Evolutionary conservation across 2,888 invertebrate genomes (phyloP).

Genomic region (Ornithoptera alexandrae): DNA sequence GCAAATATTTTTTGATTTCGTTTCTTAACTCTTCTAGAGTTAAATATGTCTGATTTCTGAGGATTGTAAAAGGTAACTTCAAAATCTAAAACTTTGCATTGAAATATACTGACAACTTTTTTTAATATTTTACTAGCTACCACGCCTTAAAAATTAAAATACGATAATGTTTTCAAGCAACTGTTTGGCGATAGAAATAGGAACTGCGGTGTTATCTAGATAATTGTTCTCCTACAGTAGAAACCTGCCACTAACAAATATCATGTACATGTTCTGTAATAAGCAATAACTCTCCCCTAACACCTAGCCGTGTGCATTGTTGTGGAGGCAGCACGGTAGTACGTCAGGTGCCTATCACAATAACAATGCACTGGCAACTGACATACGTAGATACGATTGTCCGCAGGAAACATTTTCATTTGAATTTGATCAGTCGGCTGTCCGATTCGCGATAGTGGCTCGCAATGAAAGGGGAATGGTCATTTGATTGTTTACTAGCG

Average conservation of each 20-base stretch:
- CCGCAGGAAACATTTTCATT: conserved; percentile 70
- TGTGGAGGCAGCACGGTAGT: conserved; percentile 38
- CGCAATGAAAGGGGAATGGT: conserved; percentile 46
- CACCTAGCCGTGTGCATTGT: conserved; percentile 35
- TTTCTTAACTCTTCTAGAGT: conserved; percentile 42
- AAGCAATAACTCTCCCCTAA: conserved; percentile 23
- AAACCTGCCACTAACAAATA: neutral
- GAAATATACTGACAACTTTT: too few species aligned
- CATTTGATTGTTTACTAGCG: conserved; percentile 30
- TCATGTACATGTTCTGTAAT: conserved; percentile 7
- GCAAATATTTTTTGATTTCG: conserved; percentile 68
- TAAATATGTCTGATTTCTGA: neutral
- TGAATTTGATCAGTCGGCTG: conserved; percentile 77
- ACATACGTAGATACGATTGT: conserved; percentile 77
- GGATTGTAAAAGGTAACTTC: too few species aligned
- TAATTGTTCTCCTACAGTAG: neutral
- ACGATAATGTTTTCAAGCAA: too few species aligned
- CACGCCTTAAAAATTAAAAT: too few species aligned
- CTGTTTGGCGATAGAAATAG: too few species aligned
- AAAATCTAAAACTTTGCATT: too few species aligned
- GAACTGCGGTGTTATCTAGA: too few species aligned
- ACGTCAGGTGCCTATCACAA: conserved; percentile 42
- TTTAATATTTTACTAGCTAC: too few species aligned
- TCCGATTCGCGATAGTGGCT: conserved; percentile 67
- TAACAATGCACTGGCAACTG: conserved; percentile 64